Conservation (phyloP, 2,888 invertebrate genomes). For the Drosophila vallismaia region DNA sequence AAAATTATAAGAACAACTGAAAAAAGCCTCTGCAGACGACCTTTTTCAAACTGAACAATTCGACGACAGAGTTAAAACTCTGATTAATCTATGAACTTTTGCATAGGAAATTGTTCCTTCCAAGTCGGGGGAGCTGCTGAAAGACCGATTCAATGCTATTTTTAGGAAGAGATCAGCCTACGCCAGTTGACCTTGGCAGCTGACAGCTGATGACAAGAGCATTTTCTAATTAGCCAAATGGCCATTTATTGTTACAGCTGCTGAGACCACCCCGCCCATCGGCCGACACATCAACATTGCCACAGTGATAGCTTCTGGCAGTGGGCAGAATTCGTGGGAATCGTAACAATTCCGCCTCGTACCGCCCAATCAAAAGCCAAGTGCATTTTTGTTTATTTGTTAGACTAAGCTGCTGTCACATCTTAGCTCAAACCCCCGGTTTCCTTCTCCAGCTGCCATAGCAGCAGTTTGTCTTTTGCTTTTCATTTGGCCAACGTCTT, state of each 20-base stretch:
- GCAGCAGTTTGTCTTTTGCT: conserved; percentile 1
- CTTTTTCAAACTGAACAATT: not conserved
- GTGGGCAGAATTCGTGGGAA: conserved; percentile 49
- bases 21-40: not conserved
- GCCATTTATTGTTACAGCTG: conserved; percentile 48
- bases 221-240: conserved; percentile 68
- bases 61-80: not conserved
- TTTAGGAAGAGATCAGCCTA: conserved; percentile 18
- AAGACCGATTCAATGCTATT: conserved; percentile 1
- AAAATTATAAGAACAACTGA: too few relatives aligned
- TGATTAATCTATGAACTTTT: conserved; percentile 15
- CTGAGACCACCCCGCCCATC: not conserved
- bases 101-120: not conserved
- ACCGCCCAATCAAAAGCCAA: conserved; percentile 39
- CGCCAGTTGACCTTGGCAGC: conserved; percentile 30
- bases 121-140: not conserved
- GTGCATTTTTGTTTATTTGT: conserved; percentile 62
- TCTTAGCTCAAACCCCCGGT: conserved; percentile 23
- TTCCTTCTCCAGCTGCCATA: not conserved
- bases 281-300: conserved; percentile 12
- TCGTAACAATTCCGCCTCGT: conserved; percentile 44
- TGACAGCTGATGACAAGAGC: conserved; percentile 17
- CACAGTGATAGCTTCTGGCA: conserved; percentile 51
- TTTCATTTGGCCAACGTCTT: conserved; percentile 30
- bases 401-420: conserved; percentile 54